These are phyloP conservation scores for Neomorphus geoffroyi DNA, from an alignment of 2,797 vertebrate genomes.

Conservation along the genomic window DNA sequence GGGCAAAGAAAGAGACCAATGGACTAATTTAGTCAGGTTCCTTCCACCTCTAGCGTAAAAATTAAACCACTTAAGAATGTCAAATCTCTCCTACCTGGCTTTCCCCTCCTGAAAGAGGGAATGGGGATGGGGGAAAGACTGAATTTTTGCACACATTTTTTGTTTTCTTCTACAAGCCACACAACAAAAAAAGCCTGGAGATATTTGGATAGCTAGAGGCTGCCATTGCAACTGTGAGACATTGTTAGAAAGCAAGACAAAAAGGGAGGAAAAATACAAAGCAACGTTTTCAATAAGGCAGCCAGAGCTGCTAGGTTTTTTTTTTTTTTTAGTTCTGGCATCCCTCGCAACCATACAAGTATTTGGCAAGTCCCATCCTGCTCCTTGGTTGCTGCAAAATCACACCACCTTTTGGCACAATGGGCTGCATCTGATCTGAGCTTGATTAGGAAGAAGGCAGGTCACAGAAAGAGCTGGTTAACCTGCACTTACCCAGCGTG, in stretches of 20 bases:
- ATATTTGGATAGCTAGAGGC: slow-evolving; percentile 4
- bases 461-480: not conserved
- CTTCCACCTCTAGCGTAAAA: not conserved
- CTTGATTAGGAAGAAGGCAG: not conserved
- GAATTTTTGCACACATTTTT: not conserved
- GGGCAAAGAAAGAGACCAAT: not conserved
- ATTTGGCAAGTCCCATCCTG: slow-evolving; percentile 55
- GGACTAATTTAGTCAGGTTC: not conserved
- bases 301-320: not conserved
- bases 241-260: not conserved
- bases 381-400: slow-evolving; percentile 47
- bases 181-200: not conserved
- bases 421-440: not conserved
- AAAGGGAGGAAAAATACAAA: slow-evolving; percentile 38
- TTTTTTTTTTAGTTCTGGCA: slow-evolving; percentile 18
- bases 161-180: not conserved
- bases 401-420: slow-evolving; percentile 40
- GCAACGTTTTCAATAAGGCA: slow-evolving; percentile 19
- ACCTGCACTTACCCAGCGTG: not conserved
- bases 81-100: not conserved
- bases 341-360: slow-evolving; percentile 12
- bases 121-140: not conserved
- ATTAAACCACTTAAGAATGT: not conserved
- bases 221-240: not conserved
- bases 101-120: not conserved